phyloP scores from a whole-genome alignment of 2,888 invertebrate genomes.

The Patella caerulea region DNA sequence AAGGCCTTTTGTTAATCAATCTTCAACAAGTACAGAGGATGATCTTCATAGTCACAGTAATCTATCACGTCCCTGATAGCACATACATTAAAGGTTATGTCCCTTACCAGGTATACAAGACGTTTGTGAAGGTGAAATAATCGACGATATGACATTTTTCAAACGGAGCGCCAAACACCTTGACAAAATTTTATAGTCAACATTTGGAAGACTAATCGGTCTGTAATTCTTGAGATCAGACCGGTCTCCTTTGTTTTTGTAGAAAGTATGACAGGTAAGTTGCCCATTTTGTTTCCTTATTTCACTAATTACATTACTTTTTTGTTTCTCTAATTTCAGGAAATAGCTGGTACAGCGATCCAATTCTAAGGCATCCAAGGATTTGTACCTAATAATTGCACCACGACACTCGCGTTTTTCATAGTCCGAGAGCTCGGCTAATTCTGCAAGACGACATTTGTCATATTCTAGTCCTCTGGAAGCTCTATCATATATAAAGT shows the following conservation, averaged over 20 bases:
- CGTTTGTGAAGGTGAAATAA: constrained; percentile 41
- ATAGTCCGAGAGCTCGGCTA: background rate
- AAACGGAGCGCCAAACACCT: constrained; percentile 39
- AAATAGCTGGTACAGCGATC: constrained; percentile 19
- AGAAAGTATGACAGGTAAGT: constrained; percentile 20
- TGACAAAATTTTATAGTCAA: constrained; percentile 44
- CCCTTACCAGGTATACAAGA: constrained; percentile 38
- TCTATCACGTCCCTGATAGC: constrained; percentile 37
- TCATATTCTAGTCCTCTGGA: background rate
- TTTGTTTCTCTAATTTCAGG: constrained; percentile 18
- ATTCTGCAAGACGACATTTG: background rate
- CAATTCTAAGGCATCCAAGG: background rate
- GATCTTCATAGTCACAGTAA: constrained; percentile 40
- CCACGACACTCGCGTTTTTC: background rate
- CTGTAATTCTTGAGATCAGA: constrained; percentile 38
- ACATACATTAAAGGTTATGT: constrained; percentile 44
- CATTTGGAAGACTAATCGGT: constrained; percentile 44
- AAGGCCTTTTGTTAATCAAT: constrained; percentile 50
- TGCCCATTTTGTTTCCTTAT: constrained; percentile 7
- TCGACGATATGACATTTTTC: constrained; percentile 27
- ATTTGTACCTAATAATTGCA: background rate
- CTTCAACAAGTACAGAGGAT: constrained; percentile 34
- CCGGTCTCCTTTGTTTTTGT: constrained; percentile 36
- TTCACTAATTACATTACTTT: constrained; percentile 17
- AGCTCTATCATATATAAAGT: background rate